Base-by-base conservation (phyloP, 2,113 vertebrate genomes). In the Phaetusa simplex region DNA sequence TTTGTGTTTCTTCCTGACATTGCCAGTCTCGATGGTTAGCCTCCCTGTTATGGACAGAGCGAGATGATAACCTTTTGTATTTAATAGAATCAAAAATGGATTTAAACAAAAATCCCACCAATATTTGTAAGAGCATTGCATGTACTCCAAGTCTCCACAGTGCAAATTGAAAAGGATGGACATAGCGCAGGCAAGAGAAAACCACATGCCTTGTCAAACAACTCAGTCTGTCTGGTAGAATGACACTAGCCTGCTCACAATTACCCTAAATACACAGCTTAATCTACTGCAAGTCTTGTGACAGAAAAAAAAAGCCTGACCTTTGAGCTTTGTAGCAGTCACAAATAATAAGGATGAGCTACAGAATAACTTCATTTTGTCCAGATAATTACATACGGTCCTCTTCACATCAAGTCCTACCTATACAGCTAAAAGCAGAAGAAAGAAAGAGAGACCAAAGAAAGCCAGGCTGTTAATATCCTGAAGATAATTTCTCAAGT, bases 261-360 rank as follows among this genome's bases (percentile, higher is more conserved):
- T 87, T 82, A 86, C 38, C 59, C 69, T 74, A 82, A 95, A 94
- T 18, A 74, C 50, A 81, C 77, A 92, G 83, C 42, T 88, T 92
- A 91, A 82, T 65, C 91, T 74, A 38, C 42, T 88, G 50, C 50
- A 72, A 78, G 45, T 70, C 82, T 94, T 86, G 47, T 42, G 61
- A 83, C 72, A 70, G 53, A 14, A 19, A 49, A 49, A 49, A 69
- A 74, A 52, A 1, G 11, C 19, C 67, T 77, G 71, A 92, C 64
- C 86, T 95, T 82, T 91, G 86, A 70, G 45, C 40, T 93, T 66
- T 91, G 59, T 32, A 61, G 55, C 42, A 82, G 72, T 64, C 64
- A 84, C 77, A 84, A 73, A 77, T 86, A 95, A 65, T 34, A 83
- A 83, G 76, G 67, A 86, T 50, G 76, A 96, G 72, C 55, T 92